These are phyloP conservation scores for Lepus townsendii DNA, from an alignment of 2,797 vertebrate genomes.

Conservation along the genomic window DNA sequence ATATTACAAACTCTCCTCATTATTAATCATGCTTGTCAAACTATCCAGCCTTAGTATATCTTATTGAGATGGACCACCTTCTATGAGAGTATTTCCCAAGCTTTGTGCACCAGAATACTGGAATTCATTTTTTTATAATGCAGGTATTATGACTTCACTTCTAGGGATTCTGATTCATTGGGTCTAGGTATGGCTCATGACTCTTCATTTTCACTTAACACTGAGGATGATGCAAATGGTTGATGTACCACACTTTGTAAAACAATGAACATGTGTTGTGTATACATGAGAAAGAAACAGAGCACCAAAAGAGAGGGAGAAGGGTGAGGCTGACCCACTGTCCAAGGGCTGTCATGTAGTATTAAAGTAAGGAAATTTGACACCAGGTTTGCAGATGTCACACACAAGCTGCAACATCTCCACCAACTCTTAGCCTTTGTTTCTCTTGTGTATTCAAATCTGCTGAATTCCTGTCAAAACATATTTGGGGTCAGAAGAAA, in stretches of 20 bases:
- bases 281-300: neutral
- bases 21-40: neutral
- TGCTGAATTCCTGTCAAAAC: neutral
- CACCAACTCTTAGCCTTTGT: constrained; percentile 35
- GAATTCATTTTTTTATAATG: constrained; percentile 22
- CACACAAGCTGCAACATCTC: neutral
- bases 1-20: constrained; percentile 5
- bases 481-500: constrained; percentile 37
- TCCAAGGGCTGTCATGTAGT: neutral
- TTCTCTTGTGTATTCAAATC: constrained; percentile 27
- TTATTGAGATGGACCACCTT: neutral
- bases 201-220: neutral
- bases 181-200: neutral
- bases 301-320: neutral
- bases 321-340: neutral
- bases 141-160: constrained; percentile 16
- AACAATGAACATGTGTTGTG: neutral
- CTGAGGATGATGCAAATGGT: neutral
- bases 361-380: constrained; percentile 36
- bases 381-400: constrained; percentile 11
- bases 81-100: neutral
- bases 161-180: constrained; percentile 4
- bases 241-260: neutral
- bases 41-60: neutral
- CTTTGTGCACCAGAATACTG: neutral